Conservation (phyloP, 2,113 vertebrate species). For the Macaca mulatta region DNA sequence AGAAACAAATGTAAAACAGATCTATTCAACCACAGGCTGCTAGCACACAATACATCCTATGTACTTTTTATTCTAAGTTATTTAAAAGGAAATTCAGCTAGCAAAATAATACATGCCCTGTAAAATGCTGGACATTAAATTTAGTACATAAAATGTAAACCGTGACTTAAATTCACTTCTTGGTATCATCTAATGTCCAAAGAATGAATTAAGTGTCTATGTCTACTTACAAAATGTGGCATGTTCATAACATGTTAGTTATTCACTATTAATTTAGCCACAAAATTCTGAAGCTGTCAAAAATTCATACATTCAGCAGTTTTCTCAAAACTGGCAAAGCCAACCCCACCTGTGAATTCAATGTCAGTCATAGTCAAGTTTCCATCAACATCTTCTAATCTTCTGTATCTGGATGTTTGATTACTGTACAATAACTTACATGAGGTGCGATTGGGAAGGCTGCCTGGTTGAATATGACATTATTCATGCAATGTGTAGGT, state of each 20-base stretch:
- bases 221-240: not conserved
- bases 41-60: not conserved
- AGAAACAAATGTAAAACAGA: not conserved
- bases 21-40: not conserved
- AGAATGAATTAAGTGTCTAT: not conserved
- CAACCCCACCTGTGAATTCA: not conserved
- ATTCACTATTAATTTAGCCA: not conserved
- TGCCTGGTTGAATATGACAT: not conserved
- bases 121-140: not conserved
- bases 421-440: not conserved
- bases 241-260: not conserved
- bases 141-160: not conserved
- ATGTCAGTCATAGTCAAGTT: not conserved
- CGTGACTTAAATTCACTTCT: not conserved
- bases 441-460: fast-evolving
- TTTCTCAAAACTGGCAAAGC: not conserved
- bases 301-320: not conserved
- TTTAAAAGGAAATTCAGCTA: not conserved
- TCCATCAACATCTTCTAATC: not conserved
- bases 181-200: not conserved
- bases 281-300: not conserved
- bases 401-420: not conserved
- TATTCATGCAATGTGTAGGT: not conserved
- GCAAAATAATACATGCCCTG: not conserved
- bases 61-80: not conserved